Base-by-base conservation (phyloP, 2,797 vertebrate species). In the Adelosebastes latens region DNA sequence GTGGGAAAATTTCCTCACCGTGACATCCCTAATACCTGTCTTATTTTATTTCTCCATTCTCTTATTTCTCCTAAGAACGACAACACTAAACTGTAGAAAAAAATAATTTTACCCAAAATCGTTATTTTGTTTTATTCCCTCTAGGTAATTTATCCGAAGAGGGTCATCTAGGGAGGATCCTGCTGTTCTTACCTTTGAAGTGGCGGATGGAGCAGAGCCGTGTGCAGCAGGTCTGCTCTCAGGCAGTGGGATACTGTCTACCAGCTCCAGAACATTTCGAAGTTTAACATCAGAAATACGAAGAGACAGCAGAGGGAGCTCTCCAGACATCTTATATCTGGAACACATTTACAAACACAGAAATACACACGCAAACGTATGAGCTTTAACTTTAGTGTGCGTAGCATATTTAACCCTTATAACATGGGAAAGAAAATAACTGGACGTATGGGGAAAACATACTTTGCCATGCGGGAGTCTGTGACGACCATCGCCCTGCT, bases 381-480 rank as follows among this genome's bases (percentile, higher is more conserved):
- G 3, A 14, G 2, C 18, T 31, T 60, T 58, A 63, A 62, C 6
- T 24, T 49, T 4, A 16, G 2, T 64, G 10, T 53, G 27, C 1
- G 5, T 2, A 2, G 24, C 4, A 75, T 31, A 13, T 22, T 55
- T 42, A 22, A 68, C 10, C n/a, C 14, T 18, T 34, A 39, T 4
- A 46, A 68, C 8, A 60, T 13, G 3, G 20, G 11, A 32, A 62
- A 56, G 2, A 27, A 73, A 39, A 63, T 49, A 53, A 63, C 12
- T 8, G 3, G 7, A 36, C 31, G 12, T 20, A 53, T 18, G 18
- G 10, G 64, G 22, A 12, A 81, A 7, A 90, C 95, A 81, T 94
- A 99, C 98, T 97, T 99, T 25, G 98, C 96, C 99, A 99, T 99
- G 87, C 97, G 97, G 25, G 96, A 90, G 93, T 99, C 99, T 79